Conservation (phyloP, 2,797 vertebrate genomes). For the Sebastes goodei region DNA sequence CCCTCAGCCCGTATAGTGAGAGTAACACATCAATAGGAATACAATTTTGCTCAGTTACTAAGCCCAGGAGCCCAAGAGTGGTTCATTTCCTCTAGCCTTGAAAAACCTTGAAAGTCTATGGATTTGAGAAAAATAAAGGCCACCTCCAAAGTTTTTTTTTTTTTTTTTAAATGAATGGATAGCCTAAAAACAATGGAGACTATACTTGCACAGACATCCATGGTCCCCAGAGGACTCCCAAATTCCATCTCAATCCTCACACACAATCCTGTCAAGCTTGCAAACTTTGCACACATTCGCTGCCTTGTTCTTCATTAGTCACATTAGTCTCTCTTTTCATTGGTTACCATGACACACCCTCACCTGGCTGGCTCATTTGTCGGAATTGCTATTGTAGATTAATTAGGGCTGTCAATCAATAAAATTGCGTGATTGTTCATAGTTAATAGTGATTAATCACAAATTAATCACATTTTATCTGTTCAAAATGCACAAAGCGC, state of each 20-base stretch:
- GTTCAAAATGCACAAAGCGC: not conserved
- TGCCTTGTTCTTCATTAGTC: not conserved
- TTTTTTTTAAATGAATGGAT: not conserved
- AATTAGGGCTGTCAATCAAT: not conserved
- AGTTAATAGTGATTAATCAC: too few relatives aligned
- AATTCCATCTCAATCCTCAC: not conserved
- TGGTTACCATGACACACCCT: not conserved
- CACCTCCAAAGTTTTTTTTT: not conserved
- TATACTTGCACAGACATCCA: not conserved
- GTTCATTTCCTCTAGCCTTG: not conserved
- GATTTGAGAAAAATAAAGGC: not conserved
- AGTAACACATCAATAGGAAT: conserved; percentile 35
- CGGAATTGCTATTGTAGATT: not conserved
- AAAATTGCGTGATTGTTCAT: not conserved
- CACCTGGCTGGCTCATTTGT: not conserved
- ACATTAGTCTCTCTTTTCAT: not conserved
- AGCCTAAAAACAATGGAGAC: not conserved
- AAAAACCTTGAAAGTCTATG: conserved; percentile 18
- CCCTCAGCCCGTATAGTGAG: conserved; percentile 21
- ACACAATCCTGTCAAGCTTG: not conserved
- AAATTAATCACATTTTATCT: too few relatives aligned
- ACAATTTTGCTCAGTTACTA: conserved; percentile 31
- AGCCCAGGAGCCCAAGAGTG: not conserved
- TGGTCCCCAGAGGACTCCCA: not conserved
- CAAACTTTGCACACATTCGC: not conserved